Evolutionary conservation across 2,888 invertebrate species (phyloP).

Genomic region (Dynastes hyllus): DNA sequence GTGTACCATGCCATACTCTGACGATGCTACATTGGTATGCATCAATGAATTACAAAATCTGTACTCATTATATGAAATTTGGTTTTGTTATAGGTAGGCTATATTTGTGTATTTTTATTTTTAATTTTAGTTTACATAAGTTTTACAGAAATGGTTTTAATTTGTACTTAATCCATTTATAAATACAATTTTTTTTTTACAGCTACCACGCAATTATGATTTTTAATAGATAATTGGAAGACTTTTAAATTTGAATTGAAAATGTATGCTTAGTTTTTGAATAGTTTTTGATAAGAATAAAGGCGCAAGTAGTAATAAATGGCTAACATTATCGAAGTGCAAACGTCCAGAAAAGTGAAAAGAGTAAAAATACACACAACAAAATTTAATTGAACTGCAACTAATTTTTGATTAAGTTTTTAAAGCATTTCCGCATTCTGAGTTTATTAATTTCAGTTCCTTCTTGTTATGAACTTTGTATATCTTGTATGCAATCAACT

Average conservation of each 20-base stretch:
- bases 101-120: constrained; percentile 57
- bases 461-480: too few relatives aligned
- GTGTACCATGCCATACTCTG: constrained; percentile 55
- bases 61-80: constrained; percentile 58
- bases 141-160: constrained; percentile 45
- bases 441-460: too few relatives aligned
- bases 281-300: too few relatives aligned
- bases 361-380: not conserved
- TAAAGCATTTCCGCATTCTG: too few relatives aligned
- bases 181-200: constrained; percentile 16
- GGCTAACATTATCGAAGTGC: too few relatives aligned
- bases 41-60: constrained; percentile 58
- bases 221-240: too few relatives aligned
- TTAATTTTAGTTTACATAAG: constrained; percentile 53
- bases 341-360: too few relatives aligned
- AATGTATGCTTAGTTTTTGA: too few relatives aligned
- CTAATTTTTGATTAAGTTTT: too few relatives aligned
- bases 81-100: constrained; percentile 58
- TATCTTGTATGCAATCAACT: too few relatives aligned
- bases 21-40: constrained; percentile 60
- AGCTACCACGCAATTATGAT: constrained; percentile 9
- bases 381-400: not conserved
- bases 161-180: constrained; percentile 9
- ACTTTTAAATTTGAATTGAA: too few relatives aligned
- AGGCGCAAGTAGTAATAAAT: too few relatives aligned